Percentiles rank a stretch among this genome's conserved stretches.
Evolutionary conservation across 1,140 invertebrate species (phyloP).

Genomic region (Aphelenchoides besseyi): DNA sequence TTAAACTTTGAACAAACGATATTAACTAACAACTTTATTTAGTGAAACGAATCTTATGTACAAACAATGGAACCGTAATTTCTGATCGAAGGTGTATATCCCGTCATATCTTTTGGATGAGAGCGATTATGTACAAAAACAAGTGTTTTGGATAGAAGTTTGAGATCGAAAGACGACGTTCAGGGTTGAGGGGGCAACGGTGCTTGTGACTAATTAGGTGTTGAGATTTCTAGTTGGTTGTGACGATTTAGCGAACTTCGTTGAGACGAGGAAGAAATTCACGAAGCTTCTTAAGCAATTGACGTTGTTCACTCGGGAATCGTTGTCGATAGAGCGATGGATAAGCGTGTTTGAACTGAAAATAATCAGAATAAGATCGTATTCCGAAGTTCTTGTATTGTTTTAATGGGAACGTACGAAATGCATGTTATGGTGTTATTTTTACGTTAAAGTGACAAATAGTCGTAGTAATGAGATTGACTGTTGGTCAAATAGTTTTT

Average conservation of each 20-base stretch:
- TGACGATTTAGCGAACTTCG: neutral
- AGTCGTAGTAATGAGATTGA: too few relatives aligned
- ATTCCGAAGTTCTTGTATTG: neutral
- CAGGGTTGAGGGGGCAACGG: neutral
- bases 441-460: too few relatives aligned
- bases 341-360: neutral
- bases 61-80: too few relatives aligned
- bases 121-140: neutral
- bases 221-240: neutral
- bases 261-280: neutral
- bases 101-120: neutral
- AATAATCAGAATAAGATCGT: neutral
- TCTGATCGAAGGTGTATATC: too few relatives aligned
- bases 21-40: too few relatives aligned
- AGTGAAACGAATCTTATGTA: too few relatives aligned
- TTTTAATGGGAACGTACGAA: too few relatives aligned
- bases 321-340: neutral
- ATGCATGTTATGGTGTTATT: too few relatives aligned
- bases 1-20: too few relatives aligned
- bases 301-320: neutral
- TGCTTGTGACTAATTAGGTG: neutral
- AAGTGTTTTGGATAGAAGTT: neutral
- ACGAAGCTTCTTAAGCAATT: neutral
- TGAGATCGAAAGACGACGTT: neutral
- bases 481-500: too few relatives aligned